A percentile compares a stretch with the other conserved stretches of the same genome.
phyloP scores from a whole-genome alignment of 2,888 invertebrate genomes.

The Orthosia gracilis region DNA sequence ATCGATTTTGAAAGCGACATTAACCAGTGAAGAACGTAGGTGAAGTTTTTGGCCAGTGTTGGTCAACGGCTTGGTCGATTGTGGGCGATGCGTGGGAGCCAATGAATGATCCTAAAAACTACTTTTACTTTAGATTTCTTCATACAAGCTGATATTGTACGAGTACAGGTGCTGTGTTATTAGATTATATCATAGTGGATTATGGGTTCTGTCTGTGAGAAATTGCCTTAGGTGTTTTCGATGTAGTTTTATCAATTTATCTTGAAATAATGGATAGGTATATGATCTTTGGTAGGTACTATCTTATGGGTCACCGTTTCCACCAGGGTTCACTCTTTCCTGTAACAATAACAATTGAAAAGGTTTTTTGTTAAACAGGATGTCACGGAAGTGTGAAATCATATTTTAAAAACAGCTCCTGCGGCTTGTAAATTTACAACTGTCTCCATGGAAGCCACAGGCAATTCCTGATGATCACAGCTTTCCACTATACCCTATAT shows the following conservation, averaged over 20 bases:
- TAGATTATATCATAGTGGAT: conserved; percentile 34
- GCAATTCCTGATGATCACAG: no score
- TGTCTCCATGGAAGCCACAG: no score
- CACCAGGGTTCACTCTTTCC: no score
- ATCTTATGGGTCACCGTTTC: no score
- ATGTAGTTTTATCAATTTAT: conserved; percentile 13
- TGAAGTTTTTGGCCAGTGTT: conserved; percentile 83
- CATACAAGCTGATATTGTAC: conserved; percentile 58
- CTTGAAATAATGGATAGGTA: no score
- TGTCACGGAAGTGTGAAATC: no score
- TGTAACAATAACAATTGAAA: no score
- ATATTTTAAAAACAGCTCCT: no score
- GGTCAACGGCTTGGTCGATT: conserved; percentile 79
- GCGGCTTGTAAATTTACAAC: no score
- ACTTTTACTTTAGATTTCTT: conserved; percentile 78
- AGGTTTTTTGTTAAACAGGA: no score
- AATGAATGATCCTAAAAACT: conserved; percentile 70
- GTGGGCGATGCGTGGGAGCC: conserved; percentile 77
- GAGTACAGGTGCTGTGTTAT: conserved; percentile 51
- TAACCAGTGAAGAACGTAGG: conserved; percentile 74
- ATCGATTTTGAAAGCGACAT: conserved; percentile 58
- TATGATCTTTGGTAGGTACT: no score
- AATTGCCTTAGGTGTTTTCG: conserved; percentile 26
- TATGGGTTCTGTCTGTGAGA: conserved; percentile 20
- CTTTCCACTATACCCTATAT: no score